Evolutionary conservation across 2,113 vertebrate species (phyloP), one percentile per base, ranked within the genome.

Genomic region (Catharus minimus): DNA sequence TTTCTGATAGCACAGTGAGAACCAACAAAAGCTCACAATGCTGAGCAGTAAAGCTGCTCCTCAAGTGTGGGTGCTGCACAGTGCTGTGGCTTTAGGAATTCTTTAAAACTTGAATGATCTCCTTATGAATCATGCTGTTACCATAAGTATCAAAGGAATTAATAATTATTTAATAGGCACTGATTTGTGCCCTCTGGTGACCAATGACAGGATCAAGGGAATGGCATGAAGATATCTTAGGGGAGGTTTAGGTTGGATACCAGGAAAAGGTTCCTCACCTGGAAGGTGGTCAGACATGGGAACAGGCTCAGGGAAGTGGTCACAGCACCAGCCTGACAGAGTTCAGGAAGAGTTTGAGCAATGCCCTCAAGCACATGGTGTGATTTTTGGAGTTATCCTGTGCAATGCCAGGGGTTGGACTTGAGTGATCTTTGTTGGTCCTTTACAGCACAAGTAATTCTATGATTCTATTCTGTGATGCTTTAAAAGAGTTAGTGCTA

Each of bases 271-370:
- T 30, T 67, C 39, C 11, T 60, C 3, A 1, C 23, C 11, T 4
- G 11, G 44, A 46, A 39, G 2, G 4, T 46, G n/a, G 1, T 4
- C 13, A 21, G 28, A 1, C 23, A 17, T 22, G 12, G 32, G 21
- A 9, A 24, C 19, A 66, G 50, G 22, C 19, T 73, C 13, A 28
- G 52, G 2, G 22, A 2, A 66, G 9, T 14, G n/a, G 15, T 39
- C 61, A 33, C 39, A 53, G 53, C 46, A 53, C 11, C 20, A 60
- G 24, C n/a, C 28, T 60, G 38, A 9, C 11, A 39, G 44, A 66
- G 39, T 21, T 60, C 53, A 60, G 4, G n/a, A 60, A 67, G 28
- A 12, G 17, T 39, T 67, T 60, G 39, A 7, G 10, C 39, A 33
- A 2, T 46, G 52, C n/a, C 39, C 4, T 60, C n/a, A 53, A 9